These are phyloP conservation scores for Samia ricini DNA, from an alignment of 1,140 invertebrate species.

Conservation along the genomic window DNA sequence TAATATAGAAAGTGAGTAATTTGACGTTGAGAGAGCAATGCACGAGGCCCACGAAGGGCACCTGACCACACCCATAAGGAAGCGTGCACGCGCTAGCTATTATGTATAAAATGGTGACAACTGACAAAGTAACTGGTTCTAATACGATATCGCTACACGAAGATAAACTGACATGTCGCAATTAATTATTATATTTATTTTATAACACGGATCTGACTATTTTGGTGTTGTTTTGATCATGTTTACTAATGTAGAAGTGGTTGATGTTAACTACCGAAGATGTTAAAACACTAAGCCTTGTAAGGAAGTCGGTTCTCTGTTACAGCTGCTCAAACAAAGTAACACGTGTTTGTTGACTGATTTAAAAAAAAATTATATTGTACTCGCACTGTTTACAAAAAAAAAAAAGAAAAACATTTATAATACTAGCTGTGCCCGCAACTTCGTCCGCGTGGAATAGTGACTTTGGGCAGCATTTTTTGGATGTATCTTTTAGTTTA, in stretches of 20 bases:
- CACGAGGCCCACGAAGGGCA: constrained; percentile 21
- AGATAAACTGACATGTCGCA: background rate
- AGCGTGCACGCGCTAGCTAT: constrained; percentile 19
- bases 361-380: too few relatives aligned
- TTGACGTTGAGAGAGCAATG: background rate
- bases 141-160: background rate
- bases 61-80: constrained; percentile 35
- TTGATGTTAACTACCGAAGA: too few relatives aligned
- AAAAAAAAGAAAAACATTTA: too few relatives aligned
- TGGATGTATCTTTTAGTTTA: too few relatives aligned
- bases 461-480: too few relatives aligned
- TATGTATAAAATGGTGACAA: constrained; percentile 3
- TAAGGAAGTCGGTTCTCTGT: too few relatives aligned
- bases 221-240: background rate
- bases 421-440: too few relatives aligned
- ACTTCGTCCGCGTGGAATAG: too few relatives aligned
- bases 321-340: too few relatives aligned
- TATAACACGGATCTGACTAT: background rate
- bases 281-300: too few relatives aligned
- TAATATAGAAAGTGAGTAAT: background rate
- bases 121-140: background rate
- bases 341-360: too few relatives aligned
- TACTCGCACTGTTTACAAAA: too few relatives aligned
- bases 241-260: background rate
- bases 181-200: background rate